Base-by-base conservation (phyloP, 2,113 vertebrate genomes). In the Psammodynastes pulverulentus region DNA sequence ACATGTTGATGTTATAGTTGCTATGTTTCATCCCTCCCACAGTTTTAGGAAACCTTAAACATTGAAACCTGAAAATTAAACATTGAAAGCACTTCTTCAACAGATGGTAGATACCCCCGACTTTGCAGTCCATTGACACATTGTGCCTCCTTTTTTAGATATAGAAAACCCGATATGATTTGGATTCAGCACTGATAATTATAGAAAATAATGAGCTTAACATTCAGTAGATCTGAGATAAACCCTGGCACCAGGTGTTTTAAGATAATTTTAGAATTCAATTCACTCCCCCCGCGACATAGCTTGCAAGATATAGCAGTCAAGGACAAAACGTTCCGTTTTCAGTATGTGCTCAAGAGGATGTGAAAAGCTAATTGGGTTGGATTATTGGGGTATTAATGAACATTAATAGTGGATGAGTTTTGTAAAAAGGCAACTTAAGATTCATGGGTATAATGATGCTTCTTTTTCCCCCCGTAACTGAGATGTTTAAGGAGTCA, bases 311-410 rank as follows among this genome's bases (percentile, higher is more conserved):
- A 88, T 1, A 13, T 91, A 49, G 92, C 92, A 89, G 26, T 26
- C 90, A 90, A 88, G 67, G 92, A 2, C 10, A 92, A n/a, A 94
- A 85, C 84, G 21, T 46, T 93, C 10, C 89, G 89, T 92, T 89
- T 92, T 91, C 91, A 93, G 89, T 91, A 86, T 45, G 90, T 93
- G 93, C 46, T 86, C 72, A 88, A 92, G 72, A 46, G 90, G 43
- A 88, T 9, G 48, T 34, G 29, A 7, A 84, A 62, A 92, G 45
- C n/a, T 95, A 94, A 93, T 92, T n/a, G 4, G 89, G 48, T 24
- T 88, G 39, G 87, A 91, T 94, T 94, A 90, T 95, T 93, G 95
- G 49, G 2, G 45, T 93, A 39, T 87, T 96, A 92, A 94, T 94
- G 24, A 29, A 95, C 91, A 21, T 52, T 90, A 96, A 91, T 46